phyloP scores from a whole-genome alignment of 2,113 vertebrate genomes.

The Psittacula cyanocephala region DNA sequence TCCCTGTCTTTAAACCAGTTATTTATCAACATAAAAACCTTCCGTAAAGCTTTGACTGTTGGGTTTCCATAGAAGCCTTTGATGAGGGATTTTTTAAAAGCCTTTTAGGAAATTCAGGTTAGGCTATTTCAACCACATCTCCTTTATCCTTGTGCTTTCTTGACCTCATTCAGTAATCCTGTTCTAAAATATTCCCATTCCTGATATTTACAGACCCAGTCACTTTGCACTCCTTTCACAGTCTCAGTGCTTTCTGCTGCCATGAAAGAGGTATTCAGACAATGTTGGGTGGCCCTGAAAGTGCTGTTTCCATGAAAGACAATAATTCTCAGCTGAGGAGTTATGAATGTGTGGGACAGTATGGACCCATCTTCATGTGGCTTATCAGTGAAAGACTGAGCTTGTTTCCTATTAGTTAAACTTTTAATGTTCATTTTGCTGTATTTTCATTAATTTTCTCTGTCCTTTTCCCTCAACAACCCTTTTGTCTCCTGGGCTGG shows the following conservation, averaged over 20 bases:
- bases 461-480: neutral
- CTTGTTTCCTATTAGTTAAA: neutral
- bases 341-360: neutral
- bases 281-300: neutral
- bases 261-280: neutral
- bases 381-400: neutral
- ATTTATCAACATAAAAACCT: slow-evolving; percentile 56
- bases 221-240: neutral
- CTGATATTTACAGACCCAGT: neutral
- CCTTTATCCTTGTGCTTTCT: neutral
- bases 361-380: neutral
- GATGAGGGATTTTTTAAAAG: slow-evolving; percentile 35
- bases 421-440: neutral
- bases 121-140: slow-evolving; percentile 2
- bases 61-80: slow-evolving; percentile 47
- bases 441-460: neutral
- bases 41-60: slow-evolving; percentile 7
- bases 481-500: neutral
- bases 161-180: neutral
- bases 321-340: neutral
- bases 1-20: slow-evolving; percentile 37
- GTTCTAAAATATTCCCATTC: neutral
- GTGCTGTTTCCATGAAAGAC: neutral
- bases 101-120: slow-evolving; percentile 26
- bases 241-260: neutral